Evolutionary conservation across 2,888 invertebrate species (phyloP), one percentile per base, ranked within the genome.

Genomic region (Amiota mariae): DNA sequence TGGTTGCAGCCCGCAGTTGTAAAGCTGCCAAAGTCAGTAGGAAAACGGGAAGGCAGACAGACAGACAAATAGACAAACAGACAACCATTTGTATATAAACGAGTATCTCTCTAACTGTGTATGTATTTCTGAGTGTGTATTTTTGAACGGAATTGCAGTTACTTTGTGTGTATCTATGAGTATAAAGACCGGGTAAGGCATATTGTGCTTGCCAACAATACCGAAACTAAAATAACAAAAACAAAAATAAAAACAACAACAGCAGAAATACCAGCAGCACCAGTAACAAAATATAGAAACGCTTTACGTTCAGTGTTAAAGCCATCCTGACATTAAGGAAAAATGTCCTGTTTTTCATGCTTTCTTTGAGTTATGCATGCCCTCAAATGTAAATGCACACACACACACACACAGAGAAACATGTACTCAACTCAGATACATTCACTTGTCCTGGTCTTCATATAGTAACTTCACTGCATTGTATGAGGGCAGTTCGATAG

Each of bases 111-210:
- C 56, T 71, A 64, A 75, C 71, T 77, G 61, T 76, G 77, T 75
- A 73, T 80, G 73, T 24, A n/a, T n/a, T n/a, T n/a, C n/a, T n/a
- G n/a, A n/a, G n/a, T n/a, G n/a, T n/a, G n/a, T n/a, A n/a, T n/a
- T n/a, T 76, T 72, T 70, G 71, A 81, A 77, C 85, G 85, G 85
- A 82, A 84, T 80, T 84, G 82, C 83, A 84, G 82, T 76, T 48
- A 1, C 48, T 12, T 36, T 63, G 57, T 20, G 61, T 59, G 48
- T 67, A 67, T 36, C 36, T 36, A 36, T 6, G 36, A 36, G 3
- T 36, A 36, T 36, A 36, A 36, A 36, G 6, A 36, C 36, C 36
- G 36, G 18, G 47, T 51, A 49, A 24, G 18, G 51, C 51, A 51
- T 51, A 63, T 46, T 49, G 51, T 49, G 63, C 18, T 24, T 49